A percentile compares a stretch with the other conserved stretches of the same genome.
These are phyloP conservation scores for Thryonomys swinderianus DNA, from an alignment of 2,113 vertebrate genomes.

Conservation along the genomic window DNA sequence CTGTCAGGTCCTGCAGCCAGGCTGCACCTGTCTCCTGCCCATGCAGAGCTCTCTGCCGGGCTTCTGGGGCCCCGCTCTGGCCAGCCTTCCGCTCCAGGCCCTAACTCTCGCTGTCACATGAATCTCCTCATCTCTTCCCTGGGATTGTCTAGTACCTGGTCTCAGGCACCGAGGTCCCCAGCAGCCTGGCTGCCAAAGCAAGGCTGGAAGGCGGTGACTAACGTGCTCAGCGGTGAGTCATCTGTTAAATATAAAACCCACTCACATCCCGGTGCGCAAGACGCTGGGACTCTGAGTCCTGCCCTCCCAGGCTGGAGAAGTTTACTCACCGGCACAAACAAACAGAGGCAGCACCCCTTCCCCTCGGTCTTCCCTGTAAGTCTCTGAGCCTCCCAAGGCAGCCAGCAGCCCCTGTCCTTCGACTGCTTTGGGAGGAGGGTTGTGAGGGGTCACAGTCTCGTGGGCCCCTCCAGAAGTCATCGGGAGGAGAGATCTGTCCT, in stretches of 20 bases:
- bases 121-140: not conserved
- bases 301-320: not conserved
- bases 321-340: not conserved
- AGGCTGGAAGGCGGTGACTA: conserved; percentile 73
- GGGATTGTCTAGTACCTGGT: not conserved
- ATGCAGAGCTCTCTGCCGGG: not conserved
- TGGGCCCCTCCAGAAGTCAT: not conserved
- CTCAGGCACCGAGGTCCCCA: conserved; percentile 51
- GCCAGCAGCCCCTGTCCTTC: not conserved
- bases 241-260: conserved; percentile 78
- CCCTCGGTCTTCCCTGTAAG: not conserved
- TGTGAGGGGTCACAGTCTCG: not conserved
- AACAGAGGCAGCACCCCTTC: not conserved
- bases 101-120: not conserved
- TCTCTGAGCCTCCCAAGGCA: too few relatives aligned
- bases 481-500: not conserved
- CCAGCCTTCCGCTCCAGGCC: not conserved
- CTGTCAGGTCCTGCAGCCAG: not conserved
- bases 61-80: accelerated
- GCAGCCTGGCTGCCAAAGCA: conserved; percentile 41
- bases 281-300: not conserved
- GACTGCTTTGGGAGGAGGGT: not conserved
- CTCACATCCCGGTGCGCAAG: conserved; percentile 64
- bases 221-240: conserved; percentile 75
- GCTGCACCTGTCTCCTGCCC: not conserved